Evolutionary conservation across 2,888 invertebrate genomes (phyloP), one percentile per base, ranked within the genome.

Genomic region (Luffia ferchaultella): DNA sequence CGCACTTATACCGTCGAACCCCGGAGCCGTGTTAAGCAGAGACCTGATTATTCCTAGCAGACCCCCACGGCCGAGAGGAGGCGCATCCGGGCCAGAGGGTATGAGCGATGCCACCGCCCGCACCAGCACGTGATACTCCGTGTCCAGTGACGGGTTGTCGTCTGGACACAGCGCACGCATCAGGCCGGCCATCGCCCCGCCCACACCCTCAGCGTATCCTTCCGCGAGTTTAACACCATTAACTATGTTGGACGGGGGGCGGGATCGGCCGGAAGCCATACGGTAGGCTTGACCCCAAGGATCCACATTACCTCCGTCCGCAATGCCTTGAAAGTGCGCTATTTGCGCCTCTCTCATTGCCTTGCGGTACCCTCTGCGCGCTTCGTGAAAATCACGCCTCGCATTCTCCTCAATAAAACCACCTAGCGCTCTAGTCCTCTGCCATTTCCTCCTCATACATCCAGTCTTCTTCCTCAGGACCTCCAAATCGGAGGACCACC

Each of bases 91-190:
- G 0, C 62, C 60, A 0, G 54, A 20, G 0, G 61, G 62, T 1
- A 47, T 9, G 20, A 53, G 53, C 2, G 60, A 52, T 0, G 62
- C 63, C 16, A 43, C 30, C 0, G 57, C 0, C 0, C 62, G 52
- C 1, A 66, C 57, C 12, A 44, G 43, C 1, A 46, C 1, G 46
- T 65, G 66, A 16, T 61, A 59, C 0, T 2, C 16, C 0, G 59
- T 20, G 50, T 65, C 63, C 1, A 0, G 1, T 0, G 41, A 1
- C 1, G 5, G n/a, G 1, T 57, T 51, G n/a, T 64, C 64, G 20
- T 64, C 65, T 0, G 62, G 65, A 40, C 60, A 67, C 1, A 66
- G 50, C 0, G 59, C 50, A 0, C 1, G 0, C 1, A 65, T 20
- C 1, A 65, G 48, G 0, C 43, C 42, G 1, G 2, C 9, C 57